These are phyloP conservation scores for Cossypha heuglini DNA, from an alignment of 2,797 vertebrate species.

Conservation along the genomic window DNA sequence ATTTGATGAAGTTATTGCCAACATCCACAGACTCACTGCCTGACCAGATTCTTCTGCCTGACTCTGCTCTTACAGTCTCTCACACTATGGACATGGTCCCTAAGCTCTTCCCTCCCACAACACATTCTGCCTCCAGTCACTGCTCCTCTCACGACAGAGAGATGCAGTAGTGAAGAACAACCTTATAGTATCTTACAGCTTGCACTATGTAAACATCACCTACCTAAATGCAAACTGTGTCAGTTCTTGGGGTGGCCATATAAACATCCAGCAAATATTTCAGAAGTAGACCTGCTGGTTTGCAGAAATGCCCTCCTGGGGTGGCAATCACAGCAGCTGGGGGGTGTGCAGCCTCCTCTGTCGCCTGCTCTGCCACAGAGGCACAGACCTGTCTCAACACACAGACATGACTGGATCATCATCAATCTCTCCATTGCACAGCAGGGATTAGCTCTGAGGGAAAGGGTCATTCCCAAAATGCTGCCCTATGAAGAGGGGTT, in stretches of 20 bases:
- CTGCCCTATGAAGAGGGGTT: neutral
- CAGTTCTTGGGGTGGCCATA: neutral
- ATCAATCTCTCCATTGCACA: accelerated
- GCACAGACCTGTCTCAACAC: neutral
- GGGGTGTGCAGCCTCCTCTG: neutral
- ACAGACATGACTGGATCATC: neutral
- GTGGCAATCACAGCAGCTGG: accelerated
- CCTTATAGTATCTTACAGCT: neutral
- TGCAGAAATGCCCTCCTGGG: neutral
- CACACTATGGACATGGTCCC: accelerated
- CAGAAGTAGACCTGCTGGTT: neutral
- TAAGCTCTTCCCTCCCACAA: neutral
- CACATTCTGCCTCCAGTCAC: accelerated
- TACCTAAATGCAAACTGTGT: neutral
- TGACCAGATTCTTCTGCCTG: neutral
- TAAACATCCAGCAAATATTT: neutral
- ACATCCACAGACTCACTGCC: neutral
- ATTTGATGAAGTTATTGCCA: neutral
- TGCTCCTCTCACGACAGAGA: neutral
- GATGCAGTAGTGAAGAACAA: accelerated
- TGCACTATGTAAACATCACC: neutral
- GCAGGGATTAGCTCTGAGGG: neutral
- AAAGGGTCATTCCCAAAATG: neutral
- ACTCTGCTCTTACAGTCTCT: neutral
- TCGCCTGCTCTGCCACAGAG: neutral